Base-by-base conservation (phyloP, 2,113 vertebrate genomes). In the Agapornis roseicollis region DNA sequence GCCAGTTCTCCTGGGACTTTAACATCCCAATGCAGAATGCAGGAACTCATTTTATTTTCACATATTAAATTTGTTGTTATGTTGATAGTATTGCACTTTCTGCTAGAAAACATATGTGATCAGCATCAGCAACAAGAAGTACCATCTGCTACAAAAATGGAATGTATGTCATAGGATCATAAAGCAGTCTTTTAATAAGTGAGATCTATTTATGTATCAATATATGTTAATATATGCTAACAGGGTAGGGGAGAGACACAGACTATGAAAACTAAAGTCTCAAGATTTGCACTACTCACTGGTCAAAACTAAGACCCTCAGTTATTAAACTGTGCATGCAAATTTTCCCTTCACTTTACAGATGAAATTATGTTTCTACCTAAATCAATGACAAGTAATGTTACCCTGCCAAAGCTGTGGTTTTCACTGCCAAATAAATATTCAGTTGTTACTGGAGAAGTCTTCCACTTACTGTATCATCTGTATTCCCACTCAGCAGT, bases 51-150 rank as follows among this genome's bases (percentile, higher is more conserved):
- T 93, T 80, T n/a, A 64, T 68, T 77, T 95, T 80, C 94, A 87
- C 37, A n/a, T 90, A 56, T 66, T 92, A 94, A 87, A 84, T 86
- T 60, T 90, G 74, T 88, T 79, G 37, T 93, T 93, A 60, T 90
- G 64, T 97, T 5, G 0, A 81, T 93, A 95, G 81, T 39, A 31
- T 80, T 91, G 80, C 77, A 88, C 47, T 95, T 91, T 93, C 44
- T 87, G 65, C 81, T 60, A 49, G 60, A 88, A 94, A 93, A 77
- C 15, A 78, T 95, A 93, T 70, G 60, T 88, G 77, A 87, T 69
- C 73, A 83, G 70, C 71, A 91, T 92, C 37, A 60, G 58, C 23
- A 78, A 95, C 77, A 89, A 80, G 82, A 58, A 77, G 52, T n/a
- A 84, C 52, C 50, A 80, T 90, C 63, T 94, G 83, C 73, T 86